Evolutionary conservation across 2,888 invertebrate genomes (phyloP), one percentile per base, ranked within the genome.

Genomic region (Prenolepis imparis): DNA sequence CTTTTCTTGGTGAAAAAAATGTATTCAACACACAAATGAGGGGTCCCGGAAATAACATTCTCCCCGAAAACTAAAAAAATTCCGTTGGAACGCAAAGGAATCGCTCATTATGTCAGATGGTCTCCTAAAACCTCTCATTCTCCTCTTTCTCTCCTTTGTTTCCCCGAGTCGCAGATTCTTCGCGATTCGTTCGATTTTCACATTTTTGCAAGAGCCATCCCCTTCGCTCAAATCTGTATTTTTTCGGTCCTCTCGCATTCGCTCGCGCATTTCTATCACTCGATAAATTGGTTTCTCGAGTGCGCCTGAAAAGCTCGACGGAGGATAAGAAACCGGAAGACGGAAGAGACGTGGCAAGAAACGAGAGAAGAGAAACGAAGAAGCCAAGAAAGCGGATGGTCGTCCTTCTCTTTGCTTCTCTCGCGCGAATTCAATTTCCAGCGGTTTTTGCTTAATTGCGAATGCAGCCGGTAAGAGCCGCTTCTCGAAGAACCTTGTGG

Each of bases 341-440:
- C 57, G 32, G 61, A 15, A 36, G 21, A n/a, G n/a, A n/a, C 28
- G 28, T 28, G 28, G n/a, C 18, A n/a, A n/a, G 28, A 28, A 8
- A 72, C 15, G 57, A 32, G 52, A 24, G 41, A n/a, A n/a, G 18
- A 28, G 57, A 15, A n/a, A 52, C 48, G n/a, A 52, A n/a, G 28
- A 28, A 24, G 36, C 61, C 32, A n/a, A 68, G 66, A 52, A 39
- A 68, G 57, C 67, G 80, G 61, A 83, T 78, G 84, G 52, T 52
- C 48, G 48, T n/a, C 52, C 32, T n/a, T 86, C 73, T 84, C 89
- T 87, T 89, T 86, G 84, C 87, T 67, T 80, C 87, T 84, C 87
- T 84, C 84, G 77, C 86, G 81, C 74, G 77, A 89, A 89, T 89
- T 87, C 87, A 89, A 89, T 89, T 89, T 87, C 83, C 87, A 75